phyloP scores from a whole-genome alignment of 2,113 vertebrate species.

The Sigmodon hispidus region DNA sequence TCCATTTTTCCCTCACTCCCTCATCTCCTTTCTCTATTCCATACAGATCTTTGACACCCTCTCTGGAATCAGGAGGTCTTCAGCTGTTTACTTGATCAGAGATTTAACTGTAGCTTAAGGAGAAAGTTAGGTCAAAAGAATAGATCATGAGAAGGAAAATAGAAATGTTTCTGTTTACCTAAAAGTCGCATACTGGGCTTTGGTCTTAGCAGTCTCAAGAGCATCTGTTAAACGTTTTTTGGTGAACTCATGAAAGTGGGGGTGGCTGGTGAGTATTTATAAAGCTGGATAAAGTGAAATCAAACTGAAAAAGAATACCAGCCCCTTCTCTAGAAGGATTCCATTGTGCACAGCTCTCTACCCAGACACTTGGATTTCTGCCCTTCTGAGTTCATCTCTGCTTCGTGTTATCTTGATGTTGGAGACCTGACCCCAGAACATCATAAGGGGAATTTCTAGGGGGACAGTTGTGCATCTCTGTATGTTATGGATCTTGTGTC shows the following conservation, averaged over 20 bases:
- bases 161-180: constrained; percentile 45
- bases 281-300: constrained; percentile 20
- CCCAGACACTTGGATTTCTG: constrained; percentile 9
- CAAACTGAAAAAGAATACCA: background rate
- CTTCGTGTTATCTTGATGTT: background rate
- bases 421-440: background rate
- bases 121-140: background rate
- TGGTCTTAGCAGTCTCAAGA: background rate
- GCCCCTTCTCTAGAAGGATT: constrained; percentile 26
- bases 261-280: background rate
- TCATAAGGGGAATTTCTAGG: background rate
- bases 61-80: constrained; percentile 56
- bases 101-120: constrained; percentile 44
- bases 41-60: background rate
- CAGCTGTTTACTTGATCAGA: constrained; percentile 55
- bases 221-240: background rate
- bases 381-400: background rate
- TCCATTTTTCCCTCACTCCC: constrained; percentile 26
- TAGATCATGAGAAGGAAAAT: constrained; percentile 26
- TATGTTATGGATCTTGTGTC: background rate
- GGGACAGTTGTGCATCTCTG: background rate
- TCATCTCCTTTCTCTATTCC: background rate
- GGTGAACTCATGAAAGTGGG: background rate
- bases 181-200: background rate
- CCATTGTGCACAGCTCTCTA: constrained; percentile 15